Conservation (phyloP, 2,888 invertebrate genomes). For the Diplolepis rosae region DNA sequence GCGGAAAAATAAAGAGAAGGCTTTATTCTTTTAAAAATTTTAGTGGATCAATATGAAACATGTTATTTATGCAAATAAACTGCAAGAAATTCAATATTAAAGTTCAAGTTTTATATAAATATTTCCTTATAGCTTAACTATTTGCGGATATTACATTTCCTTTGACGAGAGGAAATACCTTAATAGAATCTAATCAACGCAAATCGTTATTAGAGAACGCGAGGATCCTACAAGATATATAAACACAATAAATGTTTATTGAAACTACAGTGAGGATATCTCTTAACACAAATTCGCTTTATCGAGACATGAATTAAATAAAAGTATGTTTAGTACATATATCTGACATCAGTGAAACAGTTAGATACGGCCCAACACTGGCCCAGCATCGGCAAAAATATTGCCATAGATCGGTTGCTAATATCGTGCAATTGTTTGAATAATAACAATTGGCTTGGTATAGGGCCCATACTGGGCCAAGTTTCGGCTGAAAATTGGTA, state of each 20-base stretch:
- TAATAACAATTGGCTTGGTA: too few relatives aligned
- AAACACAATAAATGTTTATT: slow-evolving; percentile 1
- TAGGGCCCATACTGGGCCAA: too few relatives aligned
- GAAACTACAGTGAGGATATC: neutral
- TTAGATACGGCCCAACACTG: neutral
- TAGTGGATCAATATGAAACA: too few relatives aligned
- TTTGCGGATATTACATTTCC: neutral
- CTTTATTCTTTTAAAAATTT: too few relatives aligned
- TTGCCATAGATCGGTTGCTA: too few relatives aligned
- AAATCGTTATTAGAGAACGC: neutral
- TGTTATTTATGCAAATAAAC: too few relatives aligned
- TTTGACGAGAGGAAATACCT: neutral
- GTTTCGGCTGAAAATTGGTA: too few relatives aligned
- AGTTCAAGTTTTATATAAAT: neutral
- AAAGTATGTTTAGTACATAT: slow-evolving; percentile 2
- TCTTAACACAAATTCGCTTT: slow-evolving; percentile 2
- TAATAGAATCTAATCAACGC: neutral
- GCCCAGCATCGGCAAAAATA: too few relatives aligned
- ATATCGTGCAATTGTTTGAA: too few relatives aligned
- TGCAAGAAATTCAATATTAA: too few relatives aligned
- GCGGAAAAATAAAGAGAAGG: too few relatives aligned
- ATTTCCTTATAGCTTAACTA: neutral
- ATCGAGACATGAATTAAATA: slow-evolving; percentile 16
- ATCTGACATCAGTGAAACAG: neutral
- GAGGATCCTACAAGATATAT: slow-evolving; percentile 2